phyloP scores from a whole-genome alignment of 2,113 vertebrate species.

The Pteropus alecto region DNA sequence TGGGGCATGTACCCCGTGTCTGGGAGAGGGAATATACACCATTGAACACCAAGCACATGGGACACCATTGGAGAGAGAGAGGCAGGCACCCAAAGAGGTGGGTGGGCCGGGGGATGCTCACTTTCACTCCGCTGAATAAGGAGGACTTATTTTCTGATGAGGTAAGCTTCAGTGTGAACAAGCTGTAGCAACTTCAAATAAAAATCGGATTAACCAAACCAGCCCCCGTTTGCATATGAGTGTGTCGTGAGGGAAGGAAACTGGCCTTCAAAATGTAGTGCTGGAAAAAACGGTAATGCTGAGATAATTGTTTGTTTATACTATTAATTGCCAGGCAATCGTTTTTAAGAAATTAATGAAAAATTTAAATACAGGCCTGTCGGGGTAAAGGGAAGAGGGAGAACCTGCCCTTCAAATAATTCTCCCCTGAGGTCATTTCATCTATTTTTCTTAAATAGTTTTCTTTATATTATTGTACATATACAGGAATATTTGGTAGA shows the following conservation, averaged over 20 bases:
- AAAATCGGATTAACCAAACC: neutral
- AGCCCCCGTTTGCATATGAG: neutral
- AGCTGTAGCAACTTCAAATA: neutral
- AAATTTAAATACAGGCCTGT: neutral
- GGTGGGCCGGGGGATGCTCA: conserved; percentile 51
- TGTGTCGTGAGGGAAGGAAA: neutral
- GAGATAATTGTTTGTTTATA: neutral
- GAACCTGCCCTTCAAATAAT: neutral
- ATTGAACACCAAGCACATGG: conserved; percentile 90
- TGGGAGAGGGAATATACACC: conserved; percentile 94
- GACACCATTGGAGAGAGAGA: conserved; percentile 36
- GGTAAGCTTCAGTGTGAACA: neutral
- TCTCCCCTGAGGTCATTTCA: neutral
- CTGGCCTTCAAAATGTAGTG: neutral
- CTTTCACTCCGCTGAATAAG: neutral
- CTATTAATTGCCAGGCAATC: neutral
- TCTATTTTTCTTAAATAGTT: neutral
- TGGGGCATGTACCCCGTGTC: conserved; percentile 85
- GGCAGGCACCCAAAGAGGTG: conserved; percentile 67
- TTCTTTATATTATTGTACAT: neutral
- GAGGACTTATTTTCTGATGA: neutral
- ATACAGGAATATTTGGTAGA: neutral
- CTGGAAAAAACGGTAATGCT: neutral
- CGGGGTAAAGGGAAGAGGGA: neutral
- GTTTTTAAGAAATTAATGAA: neutral